Percentiles rank a stretch among this genome's conserved stretches.
phyloP scores from a whole-genome alignment of 2,113 vertebrate genomes.

The Leptodactylus fuscus region DNA sequence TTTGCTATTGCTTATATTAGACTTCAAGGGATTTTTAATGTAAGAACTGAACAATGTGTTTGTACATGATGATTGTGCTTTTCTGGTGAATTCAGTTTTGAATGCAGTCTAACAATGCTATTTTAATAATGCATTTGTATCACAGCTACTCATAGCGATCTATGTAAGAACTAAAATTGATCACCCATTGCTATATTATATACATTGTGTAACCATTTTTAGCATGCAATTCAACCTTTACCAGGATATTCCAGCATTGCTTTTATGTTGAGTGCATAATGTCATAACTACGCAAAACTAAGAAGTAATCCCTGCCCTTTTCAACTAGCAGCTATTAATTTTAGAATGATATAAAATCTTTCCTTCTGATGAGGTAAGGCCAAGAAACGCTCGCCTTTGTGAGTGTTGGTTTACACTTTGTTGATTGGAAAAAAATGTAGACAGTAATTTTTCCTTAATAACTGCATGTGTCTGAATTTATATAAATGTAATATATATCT shows the following conservation, averaged over 20 bases:
- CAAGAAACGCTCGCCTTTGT: too few relatives aligned
- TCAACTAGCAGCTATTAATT: too few relatives aligned
- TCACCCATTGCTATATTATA: slow-evolving; percentile 47
- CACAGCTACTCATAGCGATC: slow-evolving; percentile 34
- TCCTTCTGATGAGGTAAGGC: too few relatives aligned
- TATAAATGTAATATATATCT: too few relatives aligned
- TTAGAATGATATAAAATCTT: too few relatives aligned
- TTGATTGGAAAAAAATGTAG: neutral
- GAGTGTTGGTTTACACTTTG: neutral
- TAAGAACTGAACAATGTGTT: slow-evolving; percentile 58
- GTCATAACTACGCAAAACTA: neutral
- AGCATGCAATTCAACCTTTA: slow-evolving; percentile 20
- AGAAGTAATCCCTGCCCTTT: too few relatives aligned
- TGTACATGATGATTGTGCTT: slow-evolving; percentile 57
- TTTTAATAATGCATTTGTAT: slow-evolving; percentile 55
- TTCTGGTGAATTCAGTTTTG: slow-evolving; percentile 50
- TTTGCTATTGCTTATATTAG: slow-evolving; percentile 56
- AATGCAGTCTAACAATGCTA: slow-evolving; percentile 54
- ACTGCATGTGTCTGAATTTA: too few relatives aligned
- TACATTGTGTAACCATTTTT: slow-evolving; percentile 47
- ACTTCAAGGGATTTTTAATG: slow-evolving; percentile 62
- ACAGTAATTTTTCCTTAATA: too few relatives aligned
- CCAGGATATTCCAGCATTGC: neutral
- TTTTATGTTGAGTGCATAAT: neutral
- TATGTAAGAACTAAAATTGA: slow-evolving; percentile 45